Evolutionary conservation across 2,888 invertebrate genomes (phyloP), one percentile per base, ranked within the genome.

Genomic region (Apotomis betuletana): DNA sequence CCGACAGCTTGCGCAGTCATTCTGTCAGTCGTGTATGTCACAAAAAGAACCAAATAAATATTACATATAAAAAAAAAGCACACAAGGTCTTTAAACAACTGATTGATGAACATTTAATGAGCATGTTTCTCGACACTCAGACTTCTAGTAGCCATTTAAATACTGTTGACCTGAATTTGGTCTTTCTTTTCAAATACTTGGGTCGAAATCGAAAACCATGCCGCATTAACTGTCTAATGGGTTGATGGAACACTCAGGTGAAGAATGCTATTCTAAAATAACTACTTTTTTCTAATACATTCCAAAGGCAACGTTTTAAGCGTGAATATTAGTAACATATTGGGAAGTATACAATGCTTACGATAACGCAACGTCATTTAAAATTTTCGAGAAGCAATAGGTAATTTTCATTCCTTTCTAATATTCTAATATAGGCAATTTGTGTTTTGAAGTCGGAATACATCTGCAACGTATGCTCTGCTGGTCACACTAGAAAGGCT

Each of bases 341-440:
- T 12, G 12, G n/a, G 38, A 62, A 62, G 4, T 44, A 12, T 27
- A 38, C 13, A 71, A 67, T 41, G 67, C 57, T 27, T 44, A 67
- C 27, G 46, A 60, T 69, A 62, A 49, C 51, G 74, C 75, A 46
- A 13, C 46, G 65, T 77, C 73, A 77, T 74, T 63, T 12, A 41
- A 46, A 62, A 60, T 52, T 69, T 69, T 27, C 44, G 52, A 67
- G 57, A 6, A 54, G 57, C 67, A 59, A 67, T 70, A 61, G 70
- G 61, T 70, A 75, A 70, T 74, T 80, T 77, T 78, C 78, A 80
- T 80, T 79, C 76, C 75, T 80, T 80, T 81, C 73, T 75, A 76
- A 81, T 80, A 82, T 79, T 81, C 73, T 75, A 76, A 81, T 80
- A 82, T 79, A 81, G 80, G 76, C 83, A 85, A 86, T 84, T 86